Evolutionary conservation across 2,797 vertebrate genomes (phyloP).

Genomic region (Hephaestus fuliginosus): DNA sequence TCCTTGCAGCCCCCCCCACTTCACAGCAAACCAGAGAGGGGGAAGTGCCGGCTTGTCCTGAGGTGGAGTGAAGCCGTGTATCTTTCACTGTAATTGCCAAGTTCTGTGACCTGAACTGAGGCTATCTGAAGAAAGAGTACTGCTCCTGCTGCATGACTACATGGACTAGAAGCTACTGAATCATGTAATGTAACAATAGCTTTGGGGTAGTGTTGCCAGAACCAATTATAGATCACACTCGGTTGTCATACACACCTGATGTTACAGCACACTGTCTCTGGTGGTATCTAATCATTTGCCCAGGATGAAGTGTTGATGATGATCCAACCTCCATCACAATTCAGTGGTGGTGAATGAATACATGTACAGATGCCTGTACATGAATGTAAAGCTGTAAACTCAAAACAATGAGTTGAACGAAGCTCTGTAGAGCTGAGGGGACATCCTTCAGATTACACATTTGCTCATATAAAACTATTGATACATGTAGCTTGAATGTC

Average conservation of each 20-base stretch:
- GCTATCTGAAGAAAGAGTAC: neutral
- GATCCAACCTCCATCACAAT: neutral
- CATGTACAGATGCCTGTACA: neutral
- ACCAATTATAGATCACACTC: slow-evolving; percentile 20
- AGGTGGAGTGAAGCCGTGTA: neutral
- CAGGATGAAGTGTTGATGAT: too few relatives aligned
- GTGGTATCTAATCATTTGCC: neutral
- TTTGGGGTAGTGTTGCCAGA: slow-evolving; percentile 6
- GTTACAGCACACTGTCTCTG: neutral
- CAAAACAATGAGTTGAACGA: slow-evolving; percentile 3
- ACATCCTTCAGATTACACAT: neutral
- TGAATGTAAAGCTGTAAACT: too few relatives aligned
- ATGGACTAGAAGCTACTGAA: slow-evolving; percentile 27
- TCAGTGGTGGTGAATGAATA: neutral
- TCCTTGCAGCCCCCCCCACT: slow-evolving; percentile 9
- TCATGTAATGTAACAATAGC: slow-evolving; percentile 28
- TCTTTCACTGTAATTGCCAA: slow-evolving; percentile 35
- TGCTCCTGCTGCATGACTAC: neutral
- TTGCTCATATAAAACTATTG: too few relatives aligned
- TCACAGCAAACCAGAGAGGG: slow-evolving; percentile 15
- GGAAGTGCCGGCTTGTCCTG: neutral
- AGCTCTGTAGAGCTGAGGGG: neutral
- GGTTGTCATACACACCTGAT: neutral
- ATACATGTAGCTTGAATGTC: too few relatives aligned
- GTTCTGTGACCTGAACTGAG: slow-evolving; percentile 24